A percentile compares a stretch with the other conserved stretches of the same genome.
phyloP scores from a whole-genome alignment of 2,888 invertebrate species.

The Dicycla oo region DNA sequence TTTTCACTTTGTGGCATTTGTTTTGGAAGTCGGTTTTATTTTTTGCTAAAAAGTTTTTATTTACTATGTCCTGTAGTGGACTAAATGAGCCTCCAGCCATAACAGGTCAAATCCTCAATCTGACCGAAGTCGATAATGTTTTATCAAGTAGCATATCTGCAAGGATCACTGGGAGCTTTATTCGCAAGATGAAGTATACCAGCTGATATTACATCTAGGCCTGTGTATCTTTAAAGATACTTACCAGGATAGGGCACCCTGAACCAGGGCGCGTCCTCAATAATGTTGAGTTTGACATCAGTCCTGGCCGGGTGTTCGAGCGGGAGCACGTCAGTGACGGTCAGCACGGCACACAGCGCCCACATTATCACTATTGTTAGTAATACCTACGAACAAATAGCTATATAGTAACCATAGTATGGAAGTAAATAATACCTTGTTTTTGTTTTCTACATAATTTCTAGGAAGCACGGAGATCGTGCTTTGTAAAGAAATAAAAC shows the following conservation, averaged over 20 bases:
- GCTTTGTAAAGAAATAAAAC: constrained; percentile 11
- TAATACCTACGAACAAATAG: constrained; percentile 90
- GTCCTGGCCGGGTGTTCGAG: constrained; percentile 93
- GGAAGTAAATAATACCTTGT: neutral
- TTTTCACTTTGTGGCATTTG: no score
- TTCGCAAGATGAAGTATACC: neutral
- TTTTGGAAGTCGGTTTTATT: no score
- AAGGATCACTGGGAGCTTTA: no score
- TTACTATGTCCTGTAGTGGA: no score
- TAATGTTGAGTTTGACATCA: constrained; percentile 92
- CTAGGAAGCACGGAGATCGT: neutral
- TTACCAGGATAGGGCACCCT: constrained; percentile 94
- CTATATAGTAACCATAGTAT: neutral
- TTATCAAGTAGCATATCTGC: neutral
- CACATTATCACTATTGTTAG: constrained; percentile 94
- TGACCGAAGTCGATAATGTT: neutral
- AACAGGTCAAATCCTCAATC: no score
- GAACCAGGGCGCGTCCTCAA: constrained; percentile 95
- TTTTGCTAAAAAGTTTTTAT: no score
- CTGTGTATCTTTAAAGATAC: neutral
- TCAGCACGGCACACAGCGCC: constrained; percentile 93
- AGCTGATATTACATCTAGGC: neutral
- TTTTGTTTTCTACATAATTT: neutral
- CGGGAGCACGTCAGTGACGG: constrained; percentile 91
- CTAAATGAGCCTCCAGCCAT: neutral